Evolutionary conservation across 1,140 invertebrate genomes (phyloP).

Genomic region (Amyelois transitella): DNA sequence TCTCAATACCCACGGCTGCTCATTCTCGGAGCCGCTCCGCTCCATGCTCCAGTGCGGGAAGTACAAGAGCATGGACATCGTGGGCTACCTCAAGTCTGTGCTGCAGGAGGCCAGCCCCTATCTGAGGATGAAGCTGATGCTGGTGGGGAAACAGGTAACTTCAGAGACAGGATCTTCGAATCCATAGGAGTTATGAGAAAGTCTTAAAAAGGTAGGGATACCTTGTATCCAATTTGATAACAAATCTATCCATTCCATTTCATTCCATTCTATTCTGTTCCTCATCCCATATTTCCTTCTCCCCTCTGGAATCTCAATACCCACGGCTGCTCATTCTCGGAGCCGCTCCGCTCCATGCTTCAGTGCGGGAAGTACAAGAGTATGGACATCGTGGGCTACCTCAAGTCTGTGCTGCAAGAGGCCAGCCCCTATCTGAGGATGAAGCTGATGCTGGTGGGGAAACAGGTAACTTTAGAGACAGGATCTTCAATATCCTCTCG

Average conservation of each 20-base stretch:
- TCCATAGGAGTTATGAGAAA: too few relatives aligned
- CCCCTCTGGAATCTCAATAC: constrained; percentile 97
- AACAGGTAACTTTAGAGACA: too few relatives aligned
- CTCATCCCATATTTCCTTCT: too few relatives aligned
- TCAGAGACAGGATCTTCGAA: too few relatives aligned
- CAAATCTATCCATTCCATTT: too few relatives aligned
- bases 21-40: constrained; percentile 90
- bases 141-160: background rate
- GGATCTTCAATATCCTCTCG: too few relatives aligned
- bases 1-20: constrained; percentile 93
- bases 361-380: constrained; percentile 95
- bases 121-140: background rate
- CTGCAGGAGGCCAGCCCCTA: constrained; percentile 90
- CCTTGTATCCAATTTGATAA: too few relatives aligned
- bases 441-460: background rate
- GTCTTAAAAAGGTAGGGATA: too few relatives aligned
- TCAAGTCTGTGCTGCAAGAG: constrained; percentile 92
- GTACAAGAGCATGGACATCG: constrained; percentile 96
- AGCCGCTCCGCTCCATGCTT: constrained; percentile 94
- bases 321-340: constrained; percentile 89
- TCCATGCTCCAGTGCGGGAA: constrained; percentile 95
- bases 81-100: constrained; percentile 93
- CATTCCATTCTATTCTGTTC: too few relatives aligned
- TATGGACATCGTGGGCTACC: constrained; percentile 95
- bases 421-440: constrained; percentile 79